Base-by-base conservation (phyloP, 2,113 vertebrate genomes). In the Toxostoma redivivum region DNA sequence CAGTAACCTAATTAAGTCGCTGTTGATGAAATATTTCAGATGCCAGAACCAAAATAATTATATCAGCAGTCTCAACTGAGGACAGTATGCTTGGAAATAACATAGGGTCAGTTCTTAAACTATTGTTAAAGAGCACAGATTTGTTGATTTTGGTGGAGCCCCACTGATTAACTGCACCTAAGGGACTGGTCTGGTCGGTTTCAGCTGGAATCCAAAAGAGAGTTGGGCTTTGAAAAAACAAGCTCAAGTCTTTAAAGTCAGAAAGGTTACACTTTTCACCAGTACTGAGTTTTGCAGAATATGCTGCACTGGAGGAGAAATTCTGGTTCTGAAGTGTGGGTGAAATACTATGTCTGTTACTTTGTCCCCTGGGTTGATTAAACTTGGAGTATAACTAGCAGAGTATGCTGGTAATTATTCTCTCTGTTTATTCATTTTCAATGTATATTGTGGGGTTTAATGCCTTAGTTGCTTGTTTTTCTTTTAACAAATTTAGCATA, bases 101-200 rank as follows among this genome's bases (percentile, higher is more conserved):
- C 37, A 25, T 4, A 14, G 64, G 91, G 84, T 87, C 93, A 90
- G 18, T 50, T 89, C 71, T 90, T 50, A 61, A 66, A 14, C 40
- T 61, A 9, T 66, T 50, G 84, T 91, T 91, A 90, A 94, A 82
- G 58, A 73, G 48, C 90, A 31, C 28, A 69, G 89, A 85, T 85
- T 88, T 87, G 91, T 96, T 95, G 89, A 45, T 74, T 91, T 91
- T 88, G 58, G 44, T 92, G 89, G 86, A 96, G 89, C 48, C 54
- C 24, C 1, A 1, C 89, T 91, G 73, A 87, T 92, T 81, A 92
- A 87, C 66, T 85, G 61, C 94, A 96, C 78, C 79, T 80, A 74
- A 90, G 89, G 37, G 48, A 76, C 81, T 86, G 74, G n/a, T 65
- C 66, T 60, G 44, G 17, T 30, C 10, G 7, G 0, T 54, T 95